Conservation (phyloP, 2,797 vertebrate genomes). For the Mastacembelus armatus region DNA sequence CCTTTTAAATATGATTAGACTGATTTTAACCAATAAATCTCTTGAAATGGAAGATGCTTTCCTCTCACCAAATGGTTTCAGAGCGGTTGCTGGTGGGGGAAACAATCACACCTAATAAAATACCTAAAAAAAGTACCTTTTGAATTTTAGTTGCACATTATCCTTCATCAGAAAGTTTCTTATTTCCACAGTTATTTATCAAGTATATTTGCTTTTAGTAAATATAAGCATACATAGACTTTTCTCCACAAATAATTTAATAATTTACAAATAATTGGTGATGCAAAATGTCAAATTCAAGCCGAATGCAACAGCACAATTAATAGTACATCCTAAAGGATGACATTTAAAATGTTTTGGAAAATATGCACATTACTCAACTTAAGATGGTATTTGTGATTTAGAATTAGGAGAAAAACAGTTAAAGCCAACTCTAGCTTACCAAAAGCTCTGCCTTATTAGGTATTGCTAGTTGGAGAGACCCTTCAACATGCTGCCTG, state of each 20-base stretch:
- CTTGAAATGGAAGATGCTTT: neutral
- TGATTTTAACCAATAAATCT: neutral
- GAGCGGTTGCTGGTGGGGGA: neutral
- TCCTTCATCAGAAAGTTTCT: neutral
- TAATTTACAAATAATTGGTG: neutral
- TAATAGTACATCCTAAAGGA: neutral
- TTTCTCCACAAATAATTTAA: constrained; percentile 5
- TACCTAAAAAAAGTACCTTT: neutral
- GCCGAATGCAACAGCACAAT: constrained; percentile 5
- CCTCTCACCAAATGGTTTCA: neutral
- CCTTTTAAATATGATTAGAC: neutral
- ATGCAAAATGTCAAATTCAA: constrained; percentile 24
- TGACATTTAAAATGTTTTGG: neutral
- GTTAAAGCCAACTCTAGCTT: neutral
- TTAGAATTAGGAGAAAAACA: constrained; percentile 3
- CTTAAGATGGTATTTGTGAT: neutral
- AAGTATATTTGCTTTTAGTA: constrained; percentile 9
- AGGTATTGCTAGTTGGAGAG: neutral
- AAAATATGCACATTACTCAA: constrained; percentile 7
- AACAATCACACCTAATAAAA: neutral
- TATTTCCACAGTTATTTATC: constrained; percentile 3
- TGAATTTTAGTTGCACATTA: neutral
- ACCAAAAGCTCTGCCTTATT: neutral
- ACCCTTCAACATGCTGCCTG: neutral
- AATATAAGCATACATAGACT: neutral